Evolutionary conservation across 2,797 vertebrate species (phyloP).

Genomic region (Meriones psammophilus): DNA sequence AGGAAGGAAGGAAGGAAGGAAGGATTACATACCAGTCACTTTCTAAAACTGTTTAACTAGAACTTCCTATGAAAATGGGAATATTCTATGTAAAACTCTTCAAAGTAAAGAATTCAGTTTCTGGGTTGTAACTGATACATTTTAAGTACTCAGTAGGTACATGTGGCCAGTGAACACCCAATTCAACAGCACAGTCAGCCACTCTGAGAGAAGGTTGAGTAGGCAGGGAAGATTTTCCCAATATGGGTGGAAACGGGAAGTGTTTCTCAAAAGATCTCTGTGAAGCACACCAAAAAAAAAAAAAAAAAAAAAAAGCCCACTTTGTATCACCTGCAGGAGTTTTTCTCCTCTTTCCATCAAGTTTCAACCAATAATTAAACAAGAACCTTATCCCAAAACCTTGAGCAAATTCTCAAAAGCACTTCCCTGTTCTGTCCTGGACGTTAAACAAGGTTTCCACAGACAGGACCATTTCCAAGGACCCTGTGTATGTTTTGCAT

Average conservation of each 20-base stretch:
- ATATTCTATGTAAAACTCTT: neutral
- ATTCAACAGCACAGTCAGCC: neutral
- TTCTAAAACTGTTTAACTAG: neutral
- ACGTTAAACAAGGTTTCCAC: neutral
- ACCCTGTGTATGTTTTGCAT: conserved; percentile 17
- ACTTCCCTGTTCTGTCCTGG: neutral
- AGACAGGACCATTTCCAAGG: neutral
- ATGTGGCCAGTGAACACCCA: too few species aligned
- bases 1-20: fast-evolving
- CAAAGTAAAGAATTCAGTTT: neutral
- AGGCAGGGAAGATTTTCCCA: neutral
- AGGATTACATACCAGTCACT: neutral
- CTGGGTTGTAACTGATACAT: neutral
- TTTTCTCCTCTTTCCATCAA: conserved; percentile 37
- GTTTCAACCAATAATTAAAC: conserved; percentile 59
- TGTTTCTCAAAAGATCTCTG: conserved; percentile 16
- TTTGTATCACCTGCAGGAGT: conserved; percentile 35
- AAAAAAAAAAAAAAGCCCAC: conserved; percentile 46
- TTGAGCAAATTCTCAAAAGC: conserved; percentile 19
- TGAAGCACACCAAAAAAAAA: neutral
- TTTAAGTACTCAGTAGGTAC: neutral
- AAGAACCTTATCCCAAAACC: neutral
- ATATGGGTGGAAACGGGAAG: neutral
- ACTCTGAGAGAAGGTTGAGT: neutral
- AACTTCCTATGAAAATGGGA: neutral